Base-by-base conservation (phyloP, 2,113 vertebrate genomes). In the Tachycineta bicolor region DNA sequence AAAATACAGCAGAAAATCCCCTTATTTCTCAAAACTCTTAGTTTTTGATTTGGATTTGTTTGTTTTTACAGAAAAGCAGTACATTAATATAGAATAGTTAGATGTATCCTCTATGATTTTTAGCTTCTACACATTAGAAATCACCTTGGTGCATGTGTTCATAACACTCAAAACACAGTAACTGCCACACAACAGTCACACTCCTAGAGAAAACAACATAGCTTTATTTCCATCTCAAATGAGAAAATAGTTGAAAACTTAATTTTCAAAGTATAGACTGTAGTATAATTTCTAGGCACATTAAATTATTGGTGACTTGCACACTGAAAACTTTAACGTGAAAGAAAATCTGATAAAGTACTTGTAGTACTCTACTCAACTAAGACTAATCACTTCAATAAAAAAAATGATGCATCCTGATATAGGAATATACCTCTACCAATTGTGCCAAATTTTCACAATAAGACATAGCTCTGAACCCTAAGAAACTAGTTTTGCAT, bases 401-500 rank as follows among this genome's bases (percentile, higher is more conserved):
- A 50, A 70, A 65, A 65, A 73, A 60, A 26, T 18, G 0, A 39
- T 1, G 1, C 49, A 55, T n/a, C 17, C 12, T 22, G 3, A 4
- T 28, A 71, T 5, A 16, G 19, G 8, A 83, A 74, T 21, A 34
- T 6, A 67, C 3, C 4, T 71, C 12, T 47, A 28, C 6, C 15
- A 62, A 24, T 19, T 50, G 28, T 79, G n/a, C 2, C 7, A 3
- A 19, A 41, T 52, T 65, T 70, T 82, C 34, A 34, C 25, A n/a
- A 7, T 59, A 59, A 63, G 23, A 64, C 9, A 29, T 31, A 55
- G 7, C 11, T 63, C 24, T 46, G 33, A 90, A 80, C 8, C 76
- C 11, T 16, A 24, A 33, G 3, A 52, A 78, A 70, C 2, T 29
- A 18, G 18, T 34, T 63, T 62, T 67, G 43, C 34, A 28, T 19